Conservation (phyloP, 2,888 invertebrate species). For the Pandemis cinnamomeana region DNA sequence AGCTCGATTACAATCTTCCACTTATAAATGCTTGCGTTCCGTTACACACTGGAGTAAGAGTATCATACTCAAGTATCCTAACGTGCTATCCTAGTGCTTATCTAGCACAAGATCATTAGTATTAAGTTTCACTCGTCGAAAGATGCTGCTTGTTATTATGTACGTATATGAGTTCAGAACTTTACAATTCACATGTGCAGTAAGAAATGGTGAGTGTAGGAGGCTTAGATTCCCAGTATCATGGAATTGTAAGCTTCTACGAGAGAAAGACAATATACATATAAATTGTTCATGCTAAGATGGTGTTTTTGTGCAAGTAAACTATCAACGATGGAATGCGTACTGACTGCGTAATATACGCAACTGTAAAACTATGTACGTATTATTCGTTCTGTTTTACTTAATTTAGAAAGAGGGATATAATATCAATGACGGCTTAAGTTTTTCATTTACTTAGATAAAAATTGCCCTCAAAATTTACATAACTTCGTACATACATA, state of each 20-base stretch:
- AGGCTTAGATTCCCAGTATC: slow-evolving; percentile 12
- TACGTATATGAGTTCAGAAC: slow-evolving; percentile 16
- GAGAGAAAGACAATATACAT: not conserved
- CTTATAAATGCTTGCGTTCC: slow-evolving; percentile 16
- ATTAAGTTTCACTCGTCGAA: slow-evolving; percentile 55
- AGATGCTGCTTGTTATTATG: slow-evolving; percentile 21
- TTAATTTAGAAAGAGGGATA: no score
- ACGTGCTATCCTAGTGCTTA: slow-evolving; percentile 46
- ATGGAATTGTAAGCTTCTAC: not conserved
- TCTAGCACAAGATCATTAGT: slow-evolving; percentile 53
- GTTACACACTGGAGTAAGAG: slow-evolving; percentile 2
- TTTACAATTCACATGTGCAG: slow-evolving; percentile 5
- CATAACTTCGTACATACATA: no score
- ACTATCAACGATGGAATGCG: no score
- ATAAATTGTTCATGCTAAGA: not conserved
- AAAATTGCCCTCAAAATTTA: no score
- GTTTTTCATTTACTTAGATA: no score
- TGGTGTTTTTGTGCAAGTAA: not conserved
- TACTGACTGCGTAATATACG: no score
- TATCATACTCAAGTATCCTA: slow-evolving; percentile 33
- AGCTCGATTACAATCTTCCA: slow-evolving; percentile 23
- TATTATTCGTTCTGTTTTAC: no score
- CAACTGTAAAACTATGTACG: no score
- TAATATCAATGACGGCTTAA: no score
- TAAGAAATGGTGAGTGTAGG: not conserved